A percentile compares a stretch with the other conserved stretches of the same genome.
phyloP scores from a whole-genome alignment of 2,888 invertebrate species.

The Liodrosophila aerea region DNA sequence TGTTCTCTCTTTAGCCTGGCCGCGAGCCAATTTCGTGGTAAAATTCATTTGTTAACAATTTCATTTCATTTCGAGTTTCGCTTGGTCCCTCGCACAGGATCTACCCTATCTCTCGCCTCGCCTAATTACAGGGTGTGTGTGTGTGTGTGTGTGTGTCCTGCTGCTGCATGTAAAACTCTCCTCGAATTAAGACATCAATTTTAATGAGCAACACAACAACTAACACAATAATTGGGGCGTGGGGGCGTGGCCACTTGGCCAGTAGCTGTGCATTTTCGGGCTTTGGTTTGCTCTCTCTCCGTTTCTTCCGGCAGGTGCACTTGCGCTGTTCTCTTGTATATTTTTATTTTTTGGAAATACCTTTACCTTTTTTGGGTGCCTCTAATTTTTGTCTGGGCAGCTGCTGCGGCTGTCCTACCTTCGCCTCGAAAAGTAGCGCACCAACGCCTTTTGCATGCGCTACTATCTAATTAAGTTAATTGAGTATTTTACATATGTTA shows the following conservation, averaged over 20 bases:
- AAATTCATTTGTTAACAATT: conserved; percentile 75
- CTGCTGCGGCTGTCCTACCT: conserved; percentile 36
- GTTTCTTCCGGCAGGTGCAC: conserved; percentile 67
- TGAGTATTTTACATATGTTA: conserved; percentile 72
- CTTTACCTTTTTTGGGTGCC: conserved; percentile 49
- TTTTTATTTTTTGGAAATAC: conserved; percentile 25
- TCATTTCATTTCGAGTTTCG: conserved; percentile 45
- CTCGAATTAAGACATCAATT: conserved; percentile 75
- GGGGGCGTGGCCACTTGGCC: conserved; percentile 55
- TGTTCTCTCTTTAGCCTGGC: conserved; percentile 45
- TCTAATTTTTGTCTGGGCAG: conserved; percentile 45
- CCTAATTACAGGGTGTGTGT: conserved; percentile 72
- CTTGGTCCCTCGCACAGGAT: neutral
- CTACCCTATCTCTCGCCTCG: conserved; percentile 50
- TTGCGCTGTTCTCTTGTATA: conserved; percentile 4
- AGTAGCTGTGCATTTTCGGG: conserved; percentile 45
- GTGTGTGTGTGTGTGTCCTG: conserved; percentile 47
- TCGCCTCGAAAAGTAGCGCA: conserved; percentile 58
- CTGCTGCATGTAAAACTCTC: conserved; percentile 62
- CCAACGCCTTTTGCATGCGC: conserved; percentile 62
- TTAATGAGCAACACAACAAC: conserved; percentile 70
- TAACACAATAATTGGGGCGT: conserved; percentile 68
- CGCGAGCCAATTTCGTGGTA: conserved; percentile 66
- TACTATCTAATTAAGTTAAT: conserved; percentile 71
- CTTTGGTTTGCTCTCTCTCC: conserved; percentile 48